phyloP scores from a whole-genome alignment of 2,797 vertebrate genomes.

The Apodemus agrarius region DNA sequence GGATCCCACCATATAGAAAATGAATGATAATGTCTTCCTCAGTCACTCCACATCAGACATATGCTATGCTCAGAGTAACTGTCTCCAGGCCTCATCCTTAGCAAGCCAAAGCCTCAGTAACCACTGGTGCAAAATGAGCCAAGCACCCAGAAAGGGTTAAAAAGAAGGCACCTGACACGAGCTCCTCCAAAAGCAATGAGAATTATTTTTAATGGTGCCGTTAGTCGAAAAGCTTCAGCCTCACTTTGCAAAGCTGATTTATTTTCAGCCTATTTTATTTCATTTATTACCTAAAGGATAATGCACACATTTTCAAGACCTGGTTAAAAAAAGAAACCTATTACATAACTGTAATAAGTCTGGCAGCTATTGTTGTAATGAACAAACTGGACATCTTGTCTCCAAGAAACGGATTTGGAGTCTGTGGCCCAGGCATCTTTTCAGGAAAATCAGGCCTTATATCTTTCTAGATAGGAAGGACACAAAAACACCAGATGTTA shows the following conservation, averaged over 20 bases:
- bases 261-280: constrained; percentile 69
- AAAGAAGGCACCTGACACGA: constrained; percentile 33
- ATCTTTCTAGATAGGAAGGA: background rate
- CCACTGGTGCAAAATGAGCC: background rate
- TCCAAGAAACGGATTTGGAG: constrained; percentile 11
- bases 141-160: constrained; percentile 7
- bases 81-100: background rate
- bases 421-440: background rate
- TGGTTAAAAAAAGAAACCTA: constrained; percentile 76
- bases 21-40: background rate
- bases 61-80: background rate
- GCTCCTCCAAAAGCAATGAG: constrained; percentile 27
- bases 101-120: background rate
- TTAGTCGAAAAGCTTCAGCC: constrained; percentile 44
- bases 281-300: constrained; percentile 79
- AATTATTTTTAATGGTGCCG: background rate
- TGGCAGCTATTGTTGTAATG: constrained; percentile 63
- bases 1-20: background rate
- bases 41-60: background rate
- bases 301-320: constrained; percentile 73
- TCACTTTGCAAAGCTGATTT: constrained; percentile 71
- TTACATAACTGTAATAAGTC: constrained; percentile 72
- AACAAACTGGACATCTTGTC: constrained; percentile 59
- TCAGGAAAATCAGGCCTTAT: background rate
- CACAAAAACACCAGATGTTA: background rate